A percentile compares a stretch with the other conserved stretches of the same genome.
Evolutionary conservation across 2,113 vertebrate species (phyloP).

Genomic region (Oreocharis arfaki): DNA sequence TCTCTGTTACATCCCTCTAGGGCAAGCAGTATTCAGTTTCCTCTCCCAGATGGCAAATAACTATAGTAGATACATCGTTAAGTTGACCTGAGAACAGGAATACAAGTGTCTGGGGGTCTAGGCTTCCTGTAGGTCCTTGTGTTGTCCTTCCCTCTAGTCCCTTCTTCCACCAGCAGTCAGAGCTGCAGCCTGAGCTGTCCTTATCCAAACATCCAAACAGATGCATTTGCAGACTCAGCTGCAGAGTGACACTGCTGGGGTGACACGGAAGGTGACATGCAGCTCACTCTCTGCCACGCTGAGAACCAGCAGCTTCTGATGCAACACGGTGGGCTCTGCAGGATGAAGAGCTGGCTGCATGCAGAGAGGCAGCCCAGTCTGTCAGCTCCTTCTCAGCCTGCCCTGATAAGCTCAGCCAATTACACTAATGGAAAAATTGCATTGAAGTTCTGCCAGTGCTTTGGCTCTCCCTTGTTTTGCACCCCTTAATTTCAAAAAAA

Average conservation of each 20-base stretch:
- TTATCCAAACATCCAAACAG: not conserved
- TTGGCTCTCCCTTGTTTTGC: not conserved
- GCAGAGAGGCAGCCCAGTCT: not conserved
- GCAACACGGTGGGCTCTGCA: rapidly evolving
- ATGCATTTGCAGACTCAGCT: not conserved
- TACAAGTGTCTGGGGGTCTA: not conserved
- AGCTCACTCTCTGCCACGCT: not conserved
- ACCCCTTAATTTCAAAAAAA: not conserved
- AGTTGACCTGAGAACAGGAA: not conserved
- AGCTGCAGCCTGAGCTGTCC: not conserved
- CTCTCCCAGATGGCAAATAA: not conserved
- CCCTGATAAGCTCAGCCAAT: not conserved
- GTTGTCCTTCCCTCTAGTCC: not conserved
- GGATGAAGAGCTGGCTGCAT: not conserved
- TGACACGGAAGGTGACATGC: not conserved
- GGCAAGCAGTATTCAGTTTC: not conserved
- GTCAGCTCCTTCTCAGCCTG: not conserved
- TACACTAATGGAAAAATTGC: constrained; percentile 8
- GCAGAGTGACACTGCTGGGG: not conserved
- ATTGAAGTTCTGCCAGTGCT: not conserved
- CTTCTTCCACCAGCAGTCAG: not conserved
- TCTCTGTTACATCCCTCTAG: not conserved
- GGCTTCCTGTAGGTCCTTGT: not conserved
- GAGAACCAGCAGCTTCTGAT: not conserved
- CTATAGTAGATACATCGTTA: not conserved